phyloP scores from a whole-genome alignment of 2,888 invertebrate species.

The Drosophila koepferae region DNA sequence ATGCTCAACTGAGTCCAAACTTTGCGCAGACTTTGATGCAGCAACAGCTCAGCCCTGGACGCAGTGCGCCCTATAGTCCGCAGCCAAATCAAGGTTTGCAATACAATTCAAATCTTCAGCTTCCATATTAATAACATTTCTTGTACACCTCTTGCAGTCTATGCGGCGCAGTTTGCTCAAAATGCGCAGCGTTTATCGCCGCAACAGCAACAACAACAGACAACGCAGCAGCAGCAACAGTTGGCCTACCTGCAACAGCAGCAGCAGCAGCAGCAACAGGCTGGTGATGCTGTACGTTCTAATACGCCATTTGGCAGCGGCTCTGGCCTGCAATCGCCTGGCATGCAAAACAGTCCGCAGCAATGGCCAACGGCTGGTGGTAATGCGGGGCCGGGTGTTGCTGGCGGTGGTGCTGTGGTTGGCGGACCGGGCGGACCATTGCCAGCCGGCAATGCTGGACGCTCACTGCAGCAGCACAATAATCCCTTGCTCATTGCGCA shows the following conservation, averaged over 20 bases:
- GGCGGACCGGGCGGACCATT: conserved; percentile 58
- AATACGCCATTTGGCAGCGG: conserved; percentile 71
- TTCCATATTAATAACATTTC: no score
- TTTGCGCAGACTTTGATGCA: conserved; percentile 86
- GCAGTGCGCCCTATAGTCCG: conserved; percentile 85
- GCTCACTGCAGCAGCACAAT: conserved; percentile 92
- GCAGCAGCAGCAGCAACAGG: conserved; percentile 74
- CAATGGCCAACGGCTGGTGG: conserved; percentile 62
- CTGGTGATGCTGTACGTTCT: conserved; percentile 60
- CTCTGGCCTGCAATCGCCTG: conserved; percentile 84
- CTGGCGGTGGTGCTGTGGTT: conserved; percentile 47
- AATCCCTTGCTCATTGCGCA: conserved; percentile 96
- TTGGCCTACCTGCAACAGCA: conserved; percentile 71
- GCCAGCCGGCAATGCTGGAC: conserved; percentile 63
- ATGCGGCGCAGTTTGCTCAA: conserved; percentile 83
- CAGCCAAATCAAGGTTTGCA: conserved; percentile 83
- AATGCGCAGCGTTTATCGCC: conserved; percentile 84
- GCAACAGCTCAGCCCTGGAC: conserved; percentile 84
- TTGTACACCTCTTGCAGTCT: conserved; percentile 60
- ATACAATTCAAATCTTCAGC: background rate
- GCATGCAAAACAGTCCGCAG: conserved; percentile 80
- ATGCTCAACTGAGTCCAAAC: conserved; percentile 88
- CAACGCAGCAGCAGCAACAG: conserved; percentile 55
- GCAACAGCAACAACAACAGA: conserved; percentile 79
- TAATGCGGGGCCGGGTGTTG: conserved; percentile 38